phyloP scores from a whole-genome alignment of 2,888 invertebrate genomes.

The Hoplodrina blanda region DNA sequence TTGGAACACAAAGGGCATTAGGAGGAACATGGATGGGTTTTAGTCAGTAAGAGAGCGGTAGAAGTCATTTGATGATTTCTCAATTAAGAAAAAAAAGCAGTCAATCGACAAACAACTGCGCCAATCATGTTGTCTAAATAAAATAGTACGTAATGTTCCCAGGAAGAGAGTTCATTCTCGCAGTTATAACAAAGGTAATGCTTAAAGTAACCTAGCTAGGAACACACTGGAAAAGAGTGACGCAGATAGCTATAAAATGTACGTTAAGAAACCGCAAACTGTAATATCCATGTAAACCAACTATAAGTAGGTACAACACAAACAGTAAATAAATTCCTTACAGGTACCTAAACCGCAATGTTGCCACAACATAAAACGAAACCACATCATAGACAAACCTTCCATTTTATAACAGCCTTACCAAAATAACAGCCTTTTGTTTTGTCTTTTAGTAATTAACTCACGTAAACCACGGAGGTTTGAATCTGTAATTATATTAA shows the following conservation, averaged over 20 bases:
- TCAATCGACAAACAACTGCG: too few species aligned
- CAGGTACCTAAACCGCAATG: conserved; percentile 35
- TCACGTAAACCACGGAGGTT: conserved; percentile 27
- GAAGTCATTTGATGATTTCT: too few species aligned
- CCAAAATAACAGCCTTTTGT: conserved; percentile 49
- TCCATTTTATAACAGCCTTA: conserved; percentile 40
- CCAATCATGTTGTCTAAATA: too few species aligned
- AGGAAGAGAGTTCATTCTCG: too few species aligned
- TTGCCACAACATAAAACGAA: conserved; percentile 53
- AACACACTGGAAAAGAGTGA: neutral
- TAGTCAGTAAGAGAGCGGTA: too few species aligned
- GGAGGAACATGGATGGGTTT: too few species aligned
- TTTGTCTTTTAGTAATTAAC: conserved; percentile 51
- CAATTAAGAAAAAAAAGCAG: too few species aligned
- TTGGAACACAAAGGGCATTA: too few species aligned
- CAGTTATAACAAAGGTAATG: too few species aligned
- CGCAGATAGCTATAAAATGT: conserved; percentile 16
- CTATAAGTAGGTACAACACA: conserved; percentile 11
- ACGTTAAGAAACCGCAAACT: conserved; percentile 35
- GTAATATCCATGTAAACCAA: neutral
- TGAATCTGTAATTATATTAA: conserved; percentile 1
- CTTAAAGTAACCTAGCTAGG: neutral
- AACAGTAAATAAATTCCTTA: conserved; percentile 50
- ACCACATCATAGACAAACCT: conserved; percentile 56
- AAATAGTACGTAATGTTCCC: too few species aligned